Base-by-base conservation (phyloP, 2,113 vertebrate genomes). In the Spermophilus dauricus region DNA sequence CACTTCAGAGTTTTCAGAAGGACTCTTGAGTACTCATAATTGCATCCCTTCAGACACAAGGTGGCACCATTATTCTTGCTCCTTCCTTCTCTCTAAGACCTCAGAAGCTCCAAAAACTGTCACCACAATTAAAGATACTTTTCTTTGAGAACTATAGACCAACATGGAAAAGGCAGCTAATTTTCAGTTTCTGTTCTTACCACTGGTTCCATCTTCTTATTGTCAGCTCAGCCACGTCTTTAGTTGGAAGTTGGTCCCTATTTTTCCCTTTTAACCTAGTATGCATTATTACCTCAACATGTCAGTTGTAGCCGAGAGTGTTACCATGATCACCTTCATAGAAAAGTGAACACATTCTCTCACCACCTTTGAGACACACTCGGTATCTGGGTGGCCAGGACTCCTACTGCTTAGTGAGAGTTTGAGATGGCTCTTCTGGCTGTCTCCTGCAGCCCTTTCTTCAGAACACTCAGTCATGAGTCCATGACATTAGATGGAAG, bases 301-400 rank as follows among this genome's bases (percentile, higher is more conserved):
- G 69, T 63, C 70, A 45, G 34, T 53, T 48, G n/a, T 73, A 58
- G 28, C 53, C 24, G 45, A 86, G n/a, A 37, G 45, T 9, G 42
- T 5, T 51, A 5, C 76, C 16, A 20, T 32, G 24, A 9, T 51
- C 48, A 67, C 28, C 32, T 86, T 16, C 6, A 8, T 1, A 65
- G 26, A 1, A 32, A 86, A 86, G 22, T 28, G 32, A 48, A 77
- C 26, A 51, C 0, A 32, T 39, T 13, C 22, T 67, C 18, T 53
- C 34, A 14, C n/a, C 37, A 78, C 34, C 14, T 72, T 5, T 0
- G 1, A 6, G 12, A 26, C 32, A 53, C 4, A 11, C 26, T 56
- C 28, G 3, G 34, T 0, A 0, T 26, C 34, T 12, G 20, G 30
- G 48, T 9, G 12, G 28, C 26, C 17, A 34, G 7, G 24, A 53